Evolutionary conservation across 2,888 invertebrate genomes (phyloP).

Genomic region (Corbicula japonica): DNA sequence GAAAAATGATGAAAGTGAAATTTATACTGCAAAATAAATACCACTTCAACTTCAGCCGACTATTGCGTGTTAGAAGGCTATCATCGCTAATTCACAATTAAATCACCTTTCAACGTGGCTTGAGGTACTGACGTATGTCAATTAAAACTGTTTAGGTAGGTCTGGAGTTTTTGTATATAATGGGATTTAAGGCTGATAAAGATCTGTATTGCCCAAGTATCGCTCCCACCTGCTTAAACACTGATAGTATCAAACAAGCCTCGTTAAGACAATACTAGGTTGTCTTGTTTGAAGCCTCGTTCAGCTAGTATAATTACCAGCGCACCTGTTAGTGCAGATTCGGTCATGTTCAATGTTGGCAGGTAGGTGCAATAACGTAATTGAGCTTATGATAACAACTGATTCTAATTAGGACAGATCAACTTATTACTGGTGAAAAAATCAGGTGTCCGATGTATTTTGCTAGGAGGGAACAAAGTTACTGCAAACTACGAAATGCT

Average conservation of each 20-base stretch:
- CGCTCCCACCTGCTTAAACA: conserved; percentile 34
- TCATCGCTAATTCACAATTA: conserved; percentile 13
- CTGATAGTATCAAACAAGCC: conserved; percentile 5
- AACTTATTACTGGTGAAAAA: too few relatives aligned
- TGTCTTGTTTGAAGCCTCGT: conserved; percentile 2
- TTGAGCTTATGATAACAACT: conserved; percentile 15
- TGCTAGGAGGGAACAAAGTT: too few relatives aligned
- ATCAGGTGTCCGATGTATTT: too few relatives aligned
- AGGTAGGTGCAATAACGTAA: conserved; percentile 1
- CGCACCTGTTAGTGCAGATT: conserved; percentile 37
- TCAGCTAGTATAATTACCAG: conserved; percentile 21
- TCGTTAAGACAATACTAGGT: conserved; percentile 25
- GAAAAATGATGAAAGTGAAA: conserved; percentile 16
- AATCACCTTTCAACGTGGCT: conserved; percentile 25
- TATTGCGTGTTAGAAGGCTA: conserved; percentile 36
- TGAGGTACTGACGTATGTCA: conserved; percentile 17
- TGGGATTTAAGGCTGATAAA: conserved; percentile 16
- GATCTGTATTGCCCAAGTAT: conserved; percentile 10
- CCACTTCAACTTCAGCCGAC: neutral
- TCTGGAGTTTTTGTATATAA: conserved; percentile 13
- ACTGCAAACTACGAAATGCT: too few relatives aligned
- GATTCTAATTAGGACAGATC: too few relatives aligned
- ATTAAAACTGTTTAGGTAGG: neutral
- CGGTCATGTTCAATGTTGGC: too few relatives aligned
- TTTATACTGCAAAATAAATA: neutral